Base-by-base conservation (phyloP, 2,797 vertebrate species). In the Mycteria americana region DNA sequence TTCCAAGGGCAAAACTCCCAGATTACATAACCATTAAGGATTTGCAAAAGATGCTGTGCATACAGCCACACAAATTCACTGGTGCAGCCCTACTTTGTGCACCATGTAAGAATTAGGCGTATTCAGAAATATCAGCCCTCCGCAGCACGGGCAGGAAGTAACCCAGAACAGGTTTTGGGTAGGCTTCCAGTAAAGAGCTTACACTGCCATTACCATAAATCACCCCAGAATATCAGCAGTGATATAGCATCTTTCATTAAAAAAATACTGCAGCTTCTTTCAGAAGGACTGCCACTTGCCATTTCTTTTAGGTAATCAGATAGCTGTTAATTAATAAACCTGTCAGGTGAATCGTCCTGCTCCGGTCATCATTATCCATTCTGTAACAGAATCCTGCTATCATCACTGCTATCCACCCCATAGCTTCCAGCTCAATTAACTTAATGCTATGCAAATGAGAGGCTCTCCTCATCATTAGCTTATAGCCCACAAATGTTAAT, bases 401-500 rank as follows among this genome's bases (percentile, higher is more conserved):
- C 98, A 97, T 97, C 97, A 93, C 95, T 94, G 87, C 95, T 93
- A 82, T 77, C 98, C 86, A 92, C 95, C 98, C 97, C 95, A 95
- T 65, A 64, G 95, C 97, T 97, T 96, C 98, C 97, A 97, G 98
- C 98, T 99, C 99, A 99, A 99, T 99, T 99, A 99, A 98, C 98
- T 98, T 99, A 99, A 99, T 99, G 99, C 98, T 98, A 99, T 99
- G 99, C 99, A 99, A 99, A 99, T 98, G 98, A 99, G 98, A 98
- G 98, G 98, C 98, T 98, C 98, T 98, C 98, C 97, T 97, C 96
- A 50, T 98, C 98, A 98, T 99, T 99, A 99, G 98, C 98, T 98
- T 98, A 98, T 98, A 98, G 96, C 97, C 98, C 96, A 97, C 93
- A 97, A 98, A 98, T 97, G 98, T 98, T 99, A 99, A 99, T 99